Percentiles rank a stretch among this genome's conserved stretches.
These are phyloP conservation scores for Mastomys natalensis DNA, from an alignment of 2,113 vertebrate species.

Conservation along the genomic window DNA sequence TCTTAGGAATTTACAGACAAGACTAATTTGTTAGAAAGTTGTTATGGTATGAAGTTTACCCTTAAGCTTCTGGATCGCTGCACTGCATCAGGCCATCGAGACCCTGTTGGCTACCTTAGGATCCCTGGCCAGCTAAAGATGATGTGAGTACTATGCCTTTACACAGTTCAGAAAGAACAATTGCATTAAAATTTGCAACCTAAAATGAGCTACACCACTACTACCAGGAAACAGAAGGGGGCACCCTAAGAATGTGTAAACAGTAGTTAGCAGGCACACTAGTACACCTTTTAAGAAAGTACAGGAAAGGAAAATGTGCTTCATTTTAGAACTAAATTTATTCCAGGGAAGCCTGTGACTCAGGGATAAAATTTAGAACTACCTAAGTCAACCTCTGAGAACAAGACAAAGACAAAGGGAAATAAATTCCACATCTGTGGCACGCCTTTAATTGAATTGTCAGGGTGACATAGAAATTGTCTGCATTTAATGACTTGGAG, in stretches of 20 bases:
- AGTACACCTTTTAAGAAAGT: not conserved
- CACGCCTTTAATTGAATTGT: not conserved
- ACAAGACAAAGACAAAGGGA: slow-evolving; percentile 39
- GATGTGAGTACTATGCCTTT: not conserved
- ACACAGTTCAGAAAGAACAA: not conserved
- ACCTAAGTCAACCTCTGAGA: not conserved
- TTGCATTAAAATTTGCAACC: not conserved
- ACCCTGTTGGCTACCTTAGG: not conserved
- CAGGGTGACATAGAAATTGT: not conserved
- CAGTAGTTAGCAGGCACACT: not conserved
- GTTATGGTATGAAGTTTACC: not conserved
- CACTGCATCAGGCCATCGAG: not conserved
- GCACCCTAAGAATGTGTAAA: slow-evolving; percentile 74
- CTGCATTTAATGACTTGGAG: not conserved
- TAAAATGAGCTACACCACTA: not conserved
- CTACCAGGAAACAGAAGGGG: slow-evolving; percentile 75
- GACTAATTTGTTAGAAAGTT: not conserved
- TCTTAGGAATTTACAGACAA: not conserved
- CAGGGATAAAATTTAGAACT: not conserved
- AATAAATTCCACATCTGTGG: not conserved
- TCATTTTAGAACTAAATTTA: slow-evolving; percentile 32
- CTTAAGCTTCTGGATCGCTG: not conserved
- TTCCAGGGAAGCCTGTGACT: not conserved
- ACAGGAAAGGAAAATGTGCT: not conserved
- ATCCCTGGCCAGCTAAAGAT: not conserved